phyloP scores from a whole-genome alignment of 2,888 invertebrate species.

The Apeira syringaria region DNA sequence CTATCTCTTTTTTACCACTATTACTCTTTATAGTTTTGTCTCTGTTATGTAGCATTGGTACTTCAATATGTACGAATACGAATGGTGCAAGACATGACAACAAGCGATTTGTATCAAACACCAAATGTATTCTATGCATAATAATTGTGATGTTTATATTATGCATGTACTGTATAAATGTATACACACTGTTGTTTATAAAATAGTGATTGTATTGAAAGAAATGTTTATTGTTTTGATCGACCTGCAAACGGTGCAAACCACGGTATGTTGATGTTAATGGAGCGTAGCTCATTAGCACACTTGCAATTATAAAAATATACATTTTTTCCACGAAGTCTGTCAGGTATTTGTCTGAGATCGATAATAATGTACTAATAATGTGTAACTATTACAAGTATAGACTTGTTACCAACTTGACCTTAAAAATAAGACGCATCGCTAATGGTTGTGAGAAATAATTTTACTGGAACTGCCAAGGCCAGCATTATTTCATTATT shows the following conservation, averaged over 20 bases:
- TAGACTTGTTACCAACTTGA: constrained; percentile 12
- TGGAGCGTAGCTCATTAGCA: constrained; percentile 7
- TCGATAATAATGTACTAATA: background rate
- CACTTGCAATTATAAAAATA: constrained; percentile 5
- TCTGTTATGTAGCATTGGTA: too few species aligned
- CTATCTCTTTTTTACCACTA: too few species aligned
- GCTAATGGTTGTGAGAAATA: constrained; percentile 10
- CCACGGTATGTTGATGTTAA: constrained; percentile 17
- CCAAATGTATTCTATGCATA: constrained; percentile 39
- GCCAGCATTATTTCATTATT: constrained; percentile 3
- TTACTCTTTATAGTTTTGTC: too few species aligned
- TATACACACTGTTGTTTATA: constrained; percentile 58
- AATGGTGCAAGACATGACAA: constrained; percentile 20
- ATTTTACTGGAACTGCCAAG: constrained; percentile 7
- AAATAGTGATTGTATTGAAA: constrained; percentile 58
- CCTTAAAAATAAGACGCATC: constrained; percentile 12
- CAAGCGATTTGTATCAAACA: constrained; percentile 29
- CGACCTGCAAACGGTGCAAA: constrained; percentile 51
- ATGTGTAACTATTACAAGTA: constrained; percentile 7
- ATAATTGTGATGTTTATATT: constrained; percentile 44
- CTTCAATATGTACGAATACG: too few species aligned
- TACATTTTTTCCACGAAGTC: background rate
- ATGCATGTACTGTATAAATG: constrained; percentile 40
- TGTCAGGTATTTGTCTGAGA: too few species aligned
- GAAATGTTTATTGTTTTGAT: constrained; percentile 37